Evolutionary conservation across 1,140 invertebrate species (phyloP), one percentile per base, ranked within the genome.

Genomic region (Galendromus occidentalis): DNA sequence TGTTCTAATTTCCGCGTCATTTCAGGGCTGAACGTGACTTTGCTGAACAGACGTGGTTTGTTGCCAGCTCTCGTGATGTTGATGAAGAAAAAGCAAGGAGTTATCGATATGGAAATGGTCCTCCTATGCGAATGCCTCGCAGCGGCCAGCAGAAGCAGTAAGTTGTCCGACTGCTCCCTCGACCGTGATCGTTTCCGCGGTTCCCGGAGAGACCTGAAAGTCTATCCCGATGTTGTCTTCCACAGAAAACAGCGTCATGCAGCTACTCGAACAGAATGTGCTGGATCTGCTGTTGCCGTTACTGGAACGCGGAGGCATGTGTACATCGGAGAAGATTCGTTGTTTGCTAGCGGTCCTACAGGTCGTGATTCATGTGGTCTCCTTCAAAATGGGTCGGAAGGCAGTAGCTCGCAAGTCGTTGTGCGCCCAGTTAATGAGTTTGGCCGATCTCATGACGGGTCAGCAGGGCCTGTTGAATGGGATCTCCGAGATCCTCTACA

Each of bases 401-500:
- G 51, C 51, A 29, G 51, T 59, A 25, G 51, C 51, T 33, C 51
- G 51, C 25, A 59, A 59, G 51, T 25, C 51, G 51, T 22, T 59
- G 22, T 59, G 51, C 9, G 25, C 25, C 25, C 51, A 59, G 9
- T 33, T 59, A 59, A 59, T 59, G 51, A 25, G 25, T 25, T 29
- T 59, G 51, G 51, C 51, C 14, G 51, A 59, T 59, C 33, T 59
- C 25, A 9, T 59, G 22, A 59, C 51, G 51, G 51, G 51, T 59
- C 51, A 59, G 51, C 51, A 59, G 51, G 51, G 51, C 22, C 51
- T 59, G 22, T 59, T 59, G 51, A 59, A 59, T 59, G 51, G 51
- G 22, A 59, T 25, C 22, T 59, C 51, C 51, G 51, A 59, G 51
- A 59, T 59, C 51, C 51, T 59, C 51, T 59, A 59, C 51, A 59